A percentile compares a stretch with the other conserved stretches of the same genome.
Conservation (phyloP, 2,888 invertebrate genomes). For the Seira musarum region DNA sequence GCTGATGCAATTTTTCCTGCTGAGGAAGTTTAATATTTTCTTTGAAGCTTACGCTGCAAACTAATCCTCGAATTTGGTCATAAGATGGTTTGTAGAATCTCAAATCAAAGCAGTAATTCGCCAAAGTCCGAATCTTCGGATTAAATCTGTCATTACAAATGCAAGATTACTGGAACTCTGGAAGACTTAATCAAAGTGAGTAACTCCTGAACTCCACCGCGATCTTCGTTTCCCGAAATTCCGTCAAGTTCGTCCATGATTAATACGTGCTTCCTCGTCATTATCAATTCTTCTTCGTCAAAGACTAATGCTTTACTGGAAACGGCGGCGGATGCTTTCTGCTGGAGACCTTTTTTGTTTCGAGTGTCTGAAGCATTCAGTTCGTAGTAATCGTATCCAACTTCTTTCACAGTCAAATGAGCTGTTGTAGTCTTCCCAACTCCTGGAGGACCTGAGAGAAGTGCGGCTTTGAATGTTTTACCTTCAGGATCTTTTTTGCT, state of each 20-base stretch:
- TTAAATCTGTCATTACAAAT: slow-evolving; percentile 98
- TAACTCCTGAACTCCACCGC: slow-evolving; percentile 96
- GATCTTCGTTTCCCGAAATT: slow-evolving; percentile 97
- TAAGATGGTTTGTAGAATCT: slow-evolving; percentile 82
- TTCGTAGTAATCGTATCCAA: slow-evolving; percentile 92
- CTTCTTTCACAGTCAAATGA: slow-evolving; percentile 88
- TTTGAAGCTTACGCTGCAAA: slow-evolving; percentile 93
- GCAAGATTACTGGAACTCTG: slow-evolving; percentile 91
- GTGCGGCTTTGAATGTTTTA: slow-evolving; percentile 89
- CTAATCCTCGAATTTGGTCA: slow-evolving; percentile 85
- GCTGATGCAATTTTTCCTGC: slow-evolving; percentile 84
- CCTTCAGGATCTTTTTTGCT: slow-evolving; percentile 78
- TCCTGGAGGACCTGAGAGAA: slow-evolving; percentile 95
- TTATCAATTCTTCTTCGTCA: slow-evolving; percentile 32
- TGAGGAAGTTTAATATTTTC: slow-evolving; percentile 87
- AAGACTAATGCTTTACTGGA: slow-evolving; percentile 78
- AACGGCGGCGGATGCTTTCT: slow-evolving; percentile 86
- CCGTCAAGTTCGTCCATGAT: slow-evolving; percentile 99
- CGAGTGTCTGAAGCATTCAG: slow-evolving; percentile 98
- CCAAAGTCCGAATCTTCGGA: slow-evolving; percentile 92
- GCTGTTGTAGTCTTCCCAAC: slow-evolving; percentile 90
- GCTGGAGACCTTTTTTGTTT: slow-evolving; percentile 88
- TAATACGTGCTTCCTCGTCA: slow-evolving; percentile 76
- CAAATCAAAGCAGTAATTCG: slow-evolving; percentile 95
- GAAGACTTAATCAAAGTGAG: slow-evolving; percentile 91